These are phyloP conservation scores for Globia sparganii DNA, from an alignment of 2,888 invertebrate genomes.

Conservation along the genomic window DNA sequence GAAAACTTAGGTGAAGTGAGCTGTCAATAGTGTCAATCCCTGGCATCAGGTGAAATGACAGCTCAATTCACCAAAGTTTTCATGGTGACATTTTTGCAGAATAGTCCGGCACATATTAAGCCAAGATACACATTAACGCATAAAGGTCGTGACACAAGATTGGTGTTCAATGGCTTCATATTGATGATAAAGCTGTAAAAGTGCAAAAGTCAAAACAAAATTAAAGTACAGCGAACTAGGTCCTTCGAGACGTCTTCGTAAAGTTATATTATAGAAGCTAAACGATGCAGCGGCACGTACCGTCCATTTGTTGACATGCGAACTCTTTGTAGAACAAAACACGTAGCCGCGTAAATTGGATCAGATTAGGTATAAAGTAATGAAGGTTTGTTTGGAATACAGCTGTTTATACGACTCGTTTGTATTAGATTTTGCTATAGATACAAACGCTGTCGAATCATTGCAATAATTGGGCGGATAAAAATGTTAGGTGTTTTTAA, in stretches of 20 bases:
- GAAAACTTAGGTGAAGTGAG: neutral
- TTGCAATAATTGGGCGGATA: neutral
- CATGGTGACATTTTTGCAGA: neutral
- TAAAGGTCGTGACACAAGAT: neutral
- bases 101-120: neutral
- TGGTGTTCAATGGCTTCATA: neutral
- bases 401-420: slow-evolving; percentile 9
- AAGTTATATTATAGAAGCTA: slow-evolving; percentile 37
- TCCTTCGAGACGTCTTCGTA: slow-evolving; percentile 33
- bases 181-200: slow-evolving; percentile 12
- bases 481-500: neutral
- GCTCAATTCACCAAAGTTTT: neutral
- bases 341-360: slow-evolving; percentile 56
- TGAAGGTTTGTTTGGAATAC: slow-evolving; percentile 40
- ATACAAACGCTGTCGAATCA: neutral
- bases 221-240: slow-evolving; percentile 48
- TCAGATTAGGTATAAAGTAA: slow-evolving; percentile 54
- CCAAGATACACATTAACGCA: neutral
- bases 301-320: slow-evolving; percentile 49
- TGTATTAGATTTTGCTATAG: neutral
- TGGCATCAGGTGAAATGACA: neutral
- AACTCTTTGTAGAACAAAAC: slow-evolving; percentile 50
- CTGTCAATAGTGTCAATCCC: neutral
- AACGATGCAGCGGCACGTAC: slow-evolving; percentile 52
- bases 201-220: slow-evolving; percentile 41